phyloP scores from a whole-genome alignment of 2,888 invertebrate genomes.

The Epicampocera succincta region DNA sequence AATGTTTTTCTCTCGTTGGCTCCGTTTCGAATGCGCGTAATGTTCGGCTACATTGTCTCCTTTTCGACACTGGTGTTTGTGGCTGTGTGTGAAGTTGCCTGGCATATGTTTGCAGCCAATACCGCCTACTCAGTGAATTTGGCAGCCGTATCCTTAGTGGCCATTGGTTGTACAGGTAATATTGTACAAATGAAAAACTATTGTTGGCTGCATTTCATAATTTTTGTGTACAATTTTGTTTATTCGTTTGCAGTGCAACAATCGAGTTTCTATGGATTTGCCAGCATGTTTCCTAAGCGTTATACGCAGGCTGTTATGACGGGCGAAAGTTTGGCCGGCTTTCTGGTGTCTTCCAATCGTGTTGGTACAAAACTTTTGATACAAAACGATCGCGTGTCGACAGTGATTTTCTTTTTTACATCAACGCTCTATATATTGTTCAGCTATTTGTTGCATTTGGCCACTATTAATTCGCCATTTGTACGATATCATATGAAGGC shows the following conservation, averaged over 20 bases:
- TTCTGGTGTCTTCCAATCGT: conserved; percentile 92
- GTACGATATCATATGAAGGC: conserved; percentile 91
- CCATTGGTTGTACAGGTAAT: conserved; percentile 89
- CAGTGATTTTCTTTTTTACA: conserved; percentile 92
- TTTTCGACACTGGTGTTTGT: conserved; percentile 91
- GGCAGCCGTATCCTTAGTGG: conserved; percentile 91
- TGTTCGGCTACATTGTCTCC: conserved; percentile 92
- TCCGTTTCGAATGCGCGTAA: conserved; percentile 91
- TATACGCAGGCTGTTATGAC: conserved; percentile 98
- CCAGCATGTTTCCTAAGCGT: conserved; percentile 92
- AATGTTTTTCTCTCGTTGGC: conserved; percentile 92
- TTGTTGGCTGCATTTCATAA: background rate
- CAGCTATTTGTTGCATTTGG: conserved; percentile 90
- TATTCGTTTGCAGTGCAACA: conserved; percentile 86
- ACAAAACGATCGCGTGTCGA: conserved; percentile 89
- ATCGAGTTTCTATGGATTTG: conserved; percentile 96
- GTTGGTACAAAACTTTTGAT: conserved; percentile 91
- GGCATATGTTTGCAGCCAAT: conserved; percentile 89
- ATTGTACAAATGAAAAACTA: background rate
- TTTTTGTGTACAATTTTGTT: conserved; percentile 5
- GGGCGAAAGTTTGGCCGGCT: conserved; percentile 93
- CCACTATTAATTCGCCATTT: conserved; percentile 90
- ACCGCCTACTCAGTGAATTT: conserved; percentile 92
- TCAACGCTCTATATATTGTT: conserved; percentile 89
- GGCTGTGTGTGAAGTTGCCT: conserved; percentile 92